Conservation (phyloP, 1,140 invertebrate genomes). For the Leucophenga varia region DNA sequence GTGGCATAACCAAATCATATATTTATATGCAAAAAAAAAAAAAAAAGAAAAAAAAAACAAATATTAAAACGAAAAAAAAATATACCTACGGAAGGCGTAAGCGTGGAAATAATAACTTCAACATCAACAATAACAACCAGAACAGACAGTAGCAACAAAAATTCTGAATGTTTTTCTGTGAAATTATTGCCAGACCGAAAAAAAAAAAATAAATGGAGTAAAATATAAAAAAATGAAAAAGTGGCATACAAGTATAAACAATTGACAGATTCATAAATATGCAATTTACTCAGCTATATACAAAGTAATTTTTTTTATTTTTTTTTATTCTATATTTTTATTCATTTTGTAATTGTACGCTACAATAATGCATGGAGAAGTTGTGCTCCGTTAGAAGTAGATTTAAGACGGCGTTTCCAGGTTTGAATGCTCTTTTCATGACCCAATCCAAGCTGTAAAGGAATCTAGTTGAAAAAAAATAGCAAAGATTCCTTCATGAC, state of each 20-base stretch:
- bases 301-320: constrained; percentile 20
- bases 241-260: constrained; percentile 45
- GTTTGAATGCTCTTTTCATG: no score
- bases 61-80: constrained; percentile 16
- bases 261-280: constrained; percentile 56
- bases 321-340: no score
- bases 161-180: no score
- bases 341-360: no score
- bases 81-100: constrained; percentile 11
- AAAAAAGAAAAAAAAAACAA: constrained; percentile 8
- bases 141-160: no score
- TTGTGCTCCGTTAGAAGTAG: no score
- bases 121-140: constrained; percentile 20
- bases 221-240: constrained; percentile 43
- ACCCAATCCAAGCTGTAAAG: no score
- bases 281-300: constrained; percentile 45
- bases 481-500: no score
- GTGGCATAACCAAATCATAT: constrained; percentile 5
- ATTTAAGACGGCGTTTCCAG: no score
- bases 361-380: no score
- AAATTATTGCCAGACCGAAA: no score
- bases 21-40: constrained; percentile 19
- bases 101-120: neutral
- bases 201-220: constrained; percentile 2
- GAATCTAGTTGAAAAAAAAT: no score